Conservation (phyloP, 2,113 vertebrate species). For the Crypturellus undulatus region DNA sequence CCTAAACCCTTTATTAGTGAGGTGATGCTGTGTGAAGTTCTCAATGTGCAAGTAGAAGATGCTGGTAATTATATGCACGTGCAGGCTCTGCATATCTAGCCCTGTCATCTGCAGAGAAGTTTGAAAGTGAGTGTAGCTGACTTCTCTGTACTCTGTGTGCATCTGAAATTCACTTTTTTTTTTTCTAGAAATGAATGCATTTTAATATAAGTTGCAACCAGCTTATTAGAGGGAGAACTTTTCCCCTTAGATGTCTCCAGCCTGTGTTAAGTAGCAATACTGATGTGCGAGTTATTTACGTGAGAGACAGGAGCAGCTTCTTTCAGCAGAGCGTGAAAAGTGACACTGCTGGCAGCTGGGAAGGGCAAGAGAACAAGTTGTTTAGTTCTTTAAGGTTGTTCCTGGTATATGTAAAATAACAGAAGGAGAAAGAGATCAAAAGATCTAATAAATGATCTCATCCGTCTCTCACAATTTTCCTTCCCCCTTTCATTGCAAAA, state of each 20-base stretch:
- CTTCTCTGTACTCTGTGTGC: neutral
- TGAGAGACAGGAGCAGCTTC: neutral
- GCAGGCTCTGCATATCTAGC: neutral
- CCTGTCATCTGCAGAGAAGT: neutral
- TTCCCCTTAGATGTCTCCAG: neutral
- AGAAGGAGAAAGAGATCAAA: neutral
- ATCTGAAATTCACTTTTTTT: neutral
- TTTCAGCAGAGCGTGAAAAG: neutral
- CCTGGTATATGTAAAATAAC: neutral
- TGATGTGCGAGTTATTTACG: neutral
- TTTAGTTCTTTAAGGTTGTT: neutral
- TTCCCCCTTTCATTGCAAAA: neutral
- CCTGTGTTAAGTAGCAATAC: neutral
- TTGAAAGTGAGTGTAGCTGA: neutral
- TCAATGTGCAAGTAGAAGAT: neutral
- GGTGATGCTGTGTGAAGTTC: neutral
- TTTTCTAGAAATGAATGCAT: neutral
- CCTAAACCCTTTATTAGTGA: neutral
- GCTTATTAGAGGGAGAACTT: neutral
- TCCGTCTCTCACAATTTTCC: neutral
- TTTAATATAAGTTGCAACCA: neutral
- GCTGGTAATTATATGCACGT: fast-evolving
- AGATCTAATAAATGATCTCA: neutral
- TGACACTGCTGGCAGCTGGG: neutral
- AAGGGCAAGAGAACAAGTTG: neutral